Base-by-base conservation (phyloP, 2,888 invertebrate genomes). In the Trachelus stipa region DNA sequence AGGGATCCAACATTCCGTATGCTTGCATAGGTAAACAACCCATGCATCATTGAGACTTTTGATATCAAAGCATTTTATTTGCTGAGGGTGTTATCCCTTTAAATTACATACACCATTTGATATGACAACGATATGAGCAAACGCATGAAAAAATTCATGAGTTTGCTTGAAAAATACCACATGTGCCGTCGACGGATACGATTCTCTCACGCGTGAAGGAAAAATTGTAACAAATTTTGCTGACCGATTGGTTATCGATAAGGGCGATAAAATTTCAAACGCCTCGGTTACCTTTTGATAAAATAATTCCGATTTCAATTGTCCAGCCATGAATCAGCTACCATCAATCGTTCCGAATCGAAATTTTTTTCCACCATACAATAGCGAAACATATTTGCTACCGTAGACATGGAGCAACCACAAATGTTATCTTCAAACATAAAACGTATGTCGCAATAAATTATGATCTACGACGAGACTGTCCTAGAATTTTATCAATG, bases 231-330 rank as follows among this genome's bases (percentile, higher is more conserved):
- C 71, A 31, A 71, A 3, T 33, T 71, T 71, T 9, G 12, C 31
- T 33, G 71, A 33, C 31, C 71, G 31, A 71, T 31, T 71, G 71
- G 71, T 31, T 71, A 71, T 71, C 71, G 31, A 71, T 71, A 71
- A 71, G 3, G 71, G 12, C 33, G 71, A 71, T 71, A 31, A 33
- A 31, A 71, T 71, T 71, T 15, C 31, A 71, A 71, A 71, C 12
- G 31, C 71, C 12, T 71, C 31, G 71, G 33, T 56, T 56, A 0
- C 23, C 56, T 2, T 56, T 56, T 23, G 15, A 56, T 56, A 56
- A 9, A 56, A 56, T 56, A 56, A 56, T 56, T 56, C 56, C 56
- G 56, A 56, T 56, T 56, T 23, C 56, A 23, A 56, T 56, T 56
- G 23, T 23, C 9, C 23, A 56, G 56, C 23, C 23, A 56, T 23